Conservation (phyloP, 1,140 invertebrate species). For the Pseudomyrmex gracilis region DNA sequence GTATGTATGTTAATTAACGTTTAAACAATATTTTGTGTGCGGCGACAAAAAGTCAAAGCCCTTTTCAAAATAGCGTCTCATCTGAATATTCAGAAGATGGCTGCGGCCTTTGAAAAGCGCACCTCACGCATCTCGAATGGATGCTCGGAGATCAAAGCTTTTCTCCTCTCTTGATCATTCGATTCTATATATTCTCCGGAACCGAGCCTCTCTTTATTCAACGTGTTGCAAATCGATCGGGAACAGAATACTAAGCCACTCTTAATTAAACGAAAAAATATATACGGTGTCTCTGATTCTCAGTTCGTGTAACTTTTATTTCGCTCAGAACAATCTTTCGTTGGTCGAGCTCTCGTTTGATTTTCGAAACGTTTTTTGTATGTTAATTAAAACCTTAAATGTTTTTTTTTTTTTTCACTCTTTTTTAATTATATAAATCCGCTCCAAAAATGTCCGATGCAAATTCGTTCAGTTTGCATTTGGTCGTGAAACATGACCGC, state of each 20-base stretch:
- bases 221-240: slow-evolving; percentile 20
- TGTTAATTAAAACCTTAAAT: too few relatives aligned
- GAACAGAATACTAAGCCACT: slow-evolving; percentile 17
- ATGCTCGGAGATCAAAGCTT: slow-evolving; percentile 48
- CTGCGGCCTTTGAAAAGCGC: slow-evolving; percentile 37
- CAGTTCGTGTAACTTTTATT: too few relatives aligned
- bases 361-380: too few relatives aligned
- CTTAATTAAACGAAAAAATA: slow-evolving; percentile 14
- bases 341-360: too few relatives aligned
- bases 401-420: too few relatives aligned
- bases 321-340: too few relatives aligned
- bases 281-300: background rate
- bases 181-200: slow-evolving; percentile 38
- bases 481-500: too few relatives aligned
- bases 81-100: slow-evolving; percentile 37
- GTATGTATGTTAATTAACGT: slow-evolving; percentile 10
- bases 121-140: slow-evolving; percentile 38
- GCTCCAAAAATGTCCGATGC: background rate
- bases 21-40: background rate
- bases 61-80: background rate
- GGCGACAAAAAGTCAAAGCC: background rate
- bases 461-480: slow-evolving; percentile 1
- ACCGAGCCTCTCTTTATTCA: slow-evolving; percentile 2
- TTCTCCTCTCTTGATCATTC: background rate
- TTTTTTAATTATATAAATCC: too few relatives aligned